Evolutionary conservation across 2,797 vertebrate species (phyloP).

Genomic region (Enteromius unitaeniatus): DNA sequence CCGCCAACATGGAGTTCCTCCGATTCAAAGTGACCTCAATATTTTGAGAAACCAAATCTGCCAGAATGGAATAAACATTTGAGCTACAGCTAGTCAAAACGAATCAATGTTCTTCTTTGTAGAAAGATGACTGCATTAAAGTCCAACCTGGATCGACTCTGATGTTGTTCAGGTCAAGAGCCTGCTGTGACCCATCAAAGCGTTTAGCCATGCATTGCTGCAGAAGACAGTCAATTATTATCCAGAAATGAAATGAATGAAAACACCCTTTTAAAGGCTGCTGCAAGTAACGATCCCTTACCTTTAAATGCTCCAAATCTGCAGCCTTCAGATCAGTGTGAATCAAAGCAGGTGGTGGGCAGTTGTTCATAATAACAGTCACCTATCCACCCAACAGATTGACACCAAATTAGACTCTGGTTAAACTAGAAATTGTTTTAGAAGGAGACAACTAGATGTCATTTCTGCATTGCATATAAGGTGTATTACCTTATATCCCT

Average conservation of each 20-base stretch:
- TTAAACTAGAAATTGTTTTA: neutral
- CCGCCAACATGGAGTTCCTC: conserved; percentile 82
- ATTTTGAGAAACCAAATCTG: conserved; percentile 87
- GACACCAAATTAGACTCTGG: neutral
- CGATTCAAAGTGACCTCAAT: conserved; percentile 86
- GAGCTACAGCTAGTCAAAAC: neutral
- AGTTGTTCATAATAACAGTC: conserved; percentile 71
- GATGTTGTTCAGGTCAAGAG: conserved; percentile 88
- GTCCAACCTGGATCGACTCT: conserved; percentile 85
- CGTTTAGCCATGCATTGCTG: conserved; percentile 92
- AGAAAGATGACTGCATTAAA: neutral
- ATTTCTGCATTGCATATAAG: neutral
- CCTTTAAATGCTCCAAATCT: conserved; percentile 84
- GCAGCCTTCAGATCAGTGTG: conserved; percentile 74
- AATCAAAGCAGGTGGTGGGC: conserved; percentile 66
- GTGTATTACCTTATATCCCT: conserved; percentile 78
- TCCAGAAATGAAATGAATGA: neutral
- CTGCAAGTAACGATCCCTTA: conserved; percentile 62
- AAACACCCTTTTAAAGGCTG: neutral
- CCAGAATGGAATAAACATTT: neutral
- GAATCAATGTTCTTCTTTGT: neutral
- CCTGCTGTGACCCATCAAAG: conserved; percentile 88
- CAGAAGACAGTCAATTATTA: neutral
- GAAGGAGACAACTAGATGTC: neutral
- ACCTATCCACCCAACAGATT: conserved; percentile 64